phyloP scores from a whole-genome alignment of 2,888 invertebrate genomes.

The Proisotoma minuta region DNA sequence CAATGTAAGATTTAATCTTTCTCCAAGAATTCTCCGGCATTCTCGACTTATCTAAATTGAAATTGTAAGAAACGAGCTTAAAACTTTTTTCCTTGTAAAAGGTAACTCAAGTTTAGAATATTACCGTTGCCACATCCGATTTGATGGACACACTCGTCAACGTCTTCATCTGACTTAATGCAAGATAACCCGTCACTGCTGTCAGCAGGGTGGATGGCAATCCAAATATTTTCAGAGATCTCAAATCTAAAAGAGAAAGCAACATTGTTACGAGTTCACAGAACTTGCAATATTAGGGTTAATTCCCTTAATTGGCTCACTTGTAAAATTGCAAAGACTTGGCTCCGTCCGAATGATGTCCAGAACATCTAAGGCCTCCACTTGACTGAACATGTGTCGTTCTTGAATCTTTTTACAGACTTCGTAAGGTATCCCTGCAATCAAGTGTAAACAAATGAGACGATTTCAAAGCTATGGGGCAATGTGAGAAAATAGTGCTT shows the following conservation, averaged over 20 bases:
- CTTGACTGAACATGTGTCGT: conserved; percentile 30
- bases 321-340: conserved; percentile 25
- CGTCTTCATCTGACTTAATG: conserved; percentile 30
- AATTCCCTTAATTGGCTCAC: too few relatives aligned
- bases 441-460: too few relatives aligned
- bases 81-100: not conserved
- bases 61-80: not conserved
- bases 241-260: conserved; percentile 18
- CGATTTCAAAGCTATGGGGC: too few relatives aligned
- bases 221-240: conserved; percentile 29
- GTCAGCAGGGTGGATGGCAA: conserved; percentile 29
- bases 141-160: conserved; percentile 26
- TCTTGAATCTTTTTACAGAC: conserved; percentile 38
- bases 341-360: conserved; percentile 35
- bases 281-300: too few relatives aligned
- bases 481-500: too few relatives aligned
- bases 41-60: conserved; percentile 23
- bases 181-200: conserved; percentile 31
- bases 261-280: not conserved
- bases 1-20: conserved; percentile 17
- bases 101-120: not conserved
- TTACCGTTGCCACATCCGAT: conserved; percentile 33
- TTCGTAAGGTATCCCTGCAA: conserved; percentile 36
- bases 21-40: conserved; percentile 26
- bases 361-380: conserved; percentile 28